These are phyloP conservation scores for Hiodon tergisus DNA, from an alignment of 2,113 vertebrate genomes.

Conservation along the genomic window DNA sequence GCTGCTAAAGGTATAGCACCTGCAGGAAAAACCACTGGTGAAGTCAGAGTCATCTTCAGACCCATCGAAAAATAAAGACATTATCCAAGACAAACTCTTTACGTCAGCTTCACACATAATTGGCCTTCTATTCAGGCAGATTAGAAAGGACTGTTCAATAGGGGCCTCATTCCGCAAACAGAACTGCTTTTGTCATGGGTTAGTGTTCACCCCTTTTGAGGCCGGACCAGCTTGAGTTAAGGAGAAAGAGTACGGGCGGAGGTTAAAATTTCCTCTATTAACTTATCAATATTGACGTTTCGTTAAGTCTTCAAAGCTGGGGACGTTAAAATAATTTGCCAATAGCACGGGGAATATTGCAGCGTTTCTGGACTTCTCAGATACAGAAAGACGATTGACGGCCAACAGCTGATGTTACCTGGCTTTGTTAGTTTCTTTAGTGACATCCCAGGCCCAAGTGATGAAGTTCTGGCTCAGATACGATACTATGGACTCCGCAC, in stretches of 20 bases:
- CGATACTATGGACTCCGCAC: constrained; percentile 95
- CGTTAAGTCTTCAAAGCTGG: not conserved
- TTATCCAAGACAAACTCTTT: constrained; percentile 32
- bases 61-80: constrained; percentile 34
- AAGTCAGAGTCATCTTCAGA: not conserved
- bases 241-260: constrained; percentile 40
- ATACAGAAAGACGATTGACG: not conserved
- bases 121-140: constrained; percentile 59
- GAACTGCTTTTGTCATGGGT: constrained; percentile 59
- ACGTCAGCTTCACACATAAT: constrained; percentile 53
- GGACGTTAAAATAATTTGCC: not conserved
- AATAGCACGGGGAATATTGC: constrained; percentile 8
- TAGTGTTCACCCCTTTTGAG: constrained; percentile 35
- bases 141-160: constrained; percentile 63
- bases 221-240: constrained; percentile 24
- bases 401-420: constrained; percentile 63
- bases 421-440: constrained; percentile 95
- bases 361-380: not conserved
- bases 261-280: constrained; percentile 48
- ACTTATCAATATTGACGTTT: constrained; percentile 26
- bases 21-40: not conserved
- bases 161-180: constrained; percentile 63
- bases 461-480: constrained; percentile 99
- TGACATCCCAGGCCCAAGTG: constrained; percentile 98
- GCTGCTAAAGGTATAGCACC: not conserved